Percentiles rank a stretch among this genome's conserved stretches.
phyloP scores from a whole-genome alignment of 1,140 invertebrate species.

The Aphelenchoides fujianensis region DNA sequence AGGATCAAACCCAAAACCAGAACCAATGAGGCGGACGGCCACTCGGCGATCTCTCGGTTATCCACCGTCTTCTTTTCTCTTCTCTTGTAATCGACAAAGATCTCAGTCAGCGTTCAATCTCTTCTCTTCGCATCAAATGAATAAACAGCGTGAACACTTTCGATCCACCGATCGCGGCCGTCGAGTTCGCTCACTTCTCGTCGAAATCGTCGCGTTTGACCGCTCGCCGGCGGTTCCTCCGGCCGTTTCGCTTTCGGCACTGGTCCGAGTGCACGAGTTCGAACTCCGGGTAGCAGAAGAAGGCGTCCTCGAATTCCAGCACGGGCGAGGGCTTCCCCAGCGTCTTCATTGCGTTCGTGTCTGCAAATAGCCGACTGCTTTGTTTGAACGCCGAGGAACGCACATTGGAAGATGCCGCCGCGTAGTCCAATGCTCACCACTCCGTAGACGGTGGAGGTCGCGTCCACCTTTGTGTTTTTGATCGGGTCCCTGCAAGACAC shows the following conservation, averaged over 20 bases:
- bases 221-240: conserved; percentile 12
- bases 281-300: conserved; percentile 61
- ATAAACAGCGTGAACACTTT: no score
- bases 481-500: no score
- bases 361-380: conserved; percentile 17
- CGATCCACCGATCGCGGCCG: no score
- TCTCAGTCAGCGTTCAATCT: no score
- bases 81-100: no score
- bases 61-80: no score
- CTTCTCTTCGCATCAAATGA: no score
- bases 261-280: conserved; percentile 38
- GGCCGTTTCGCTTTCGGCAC: conserved; percentile 15
- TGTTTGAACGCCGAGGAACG: no score
- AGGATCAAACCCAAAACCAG: not conserved
- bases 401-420: conserved; percentile 61
- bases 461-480: conserved; percentile 58
- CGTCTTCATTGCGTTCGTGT: conserved; percentile 48
- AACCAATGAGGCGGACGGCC: no score
- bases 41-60: no score
- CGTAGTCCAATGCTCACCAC: conserved; percentile 60
- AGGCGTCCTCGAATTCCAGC: conserved; percentile 58
- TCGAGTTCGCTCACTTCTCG: conserved; percentile 1
- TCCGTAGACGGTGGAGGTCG: conserved; percentile 57
- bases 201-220: conserved; percentile 13
- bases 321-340: conserved; percentile 50